A percentile compares a stretch with the other conserved stretches of the same genome.
phyloP scores from a whole-genome alignment of 2,797 vertebrate genomes.

The Pantherophis vulpinus region DNA sequence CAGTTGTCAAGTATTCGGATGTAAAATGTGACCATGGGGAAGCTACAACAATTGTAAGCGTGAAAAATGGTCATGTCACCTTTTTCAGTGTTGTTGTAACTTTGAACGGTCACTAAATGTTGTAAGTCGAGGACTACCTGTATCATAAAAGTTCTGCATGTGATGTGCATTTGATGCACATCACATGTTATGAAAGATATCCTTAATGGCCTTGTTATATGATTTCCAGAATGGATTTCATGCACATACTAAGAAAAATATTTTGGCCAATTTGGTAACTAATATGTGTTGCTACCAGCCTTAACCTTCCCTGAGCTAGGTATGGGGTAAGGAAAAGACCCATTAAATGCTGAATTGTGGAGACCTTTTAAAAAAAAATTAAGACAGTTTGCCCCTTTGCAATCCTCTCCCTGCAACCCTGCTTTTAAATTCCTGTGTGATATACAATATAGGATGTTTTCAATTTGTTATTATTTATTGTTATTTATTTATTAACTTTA shows the following conservation, averaged over 20 bases:
- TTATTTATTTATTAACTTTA: too few species aligned
- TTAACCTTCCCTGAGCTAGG: neutral
- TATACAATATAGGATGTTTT: neutral
- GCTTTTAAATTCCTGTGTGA: neutral
- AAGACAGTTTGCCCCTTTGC: neutral
- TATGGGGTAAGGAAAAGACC: neutral
- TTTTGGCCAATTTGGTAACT: neutral
- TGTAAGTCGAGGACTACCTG: too few species aligned
- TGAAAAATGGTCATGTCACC: too few species aligned
- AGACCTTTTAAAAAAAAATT: neutral
- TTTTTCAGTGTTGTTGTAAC: too few species aligned
- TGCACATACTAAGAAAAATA: neutral
- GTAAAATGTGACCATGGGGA: too few species aligned
- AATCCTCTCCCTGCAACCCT: neutral
- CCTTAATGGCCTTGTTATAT: too few species aligned
- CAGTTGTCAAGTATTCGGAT: too few species aligned
- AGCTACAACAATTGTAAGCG: too few species aligned
- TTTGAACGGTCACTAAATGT: too few species aligned
- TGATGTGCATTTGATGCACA: neutral
- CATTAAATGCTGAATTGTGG: neutral
- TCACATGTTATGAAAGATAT: neutral
- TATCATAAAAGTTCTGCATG: neutral
- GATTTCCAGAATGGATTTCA: neutral
- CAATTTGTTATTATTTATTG: neutral
- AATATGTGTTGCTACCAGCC: neutral